phyloP scores from a whole-genome alignment of 2,888 invertebrate genomes.

The Acrocyrtus sp. region DNA sequence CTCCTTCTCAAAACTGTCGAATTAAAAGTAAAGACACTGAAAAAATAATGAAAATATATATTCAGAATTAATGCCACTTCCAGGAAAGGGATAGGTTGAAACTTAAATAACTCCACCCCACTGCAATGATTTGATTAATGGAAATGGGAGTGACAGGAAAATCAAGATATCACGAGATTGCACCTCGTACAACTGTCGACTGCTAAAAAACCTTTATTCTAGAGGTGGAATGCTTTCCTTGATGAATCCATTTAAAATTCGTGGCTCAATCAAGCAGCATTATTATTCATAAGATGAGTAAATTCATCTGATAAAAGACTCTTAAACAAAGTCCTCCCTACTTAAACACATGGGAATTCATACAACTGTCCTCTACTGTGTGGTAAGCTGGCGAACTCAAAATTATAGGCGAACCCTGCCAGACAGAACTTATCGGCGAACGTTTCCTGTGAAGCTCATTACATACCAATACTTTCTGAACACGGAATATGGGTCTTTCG shows the following conservation, averaged over 20 bases:
- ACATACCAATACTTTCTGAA: too few species aligned
- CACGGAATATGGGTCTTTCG: too few species aligned
- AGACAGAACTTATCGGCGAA: too few species aligned
- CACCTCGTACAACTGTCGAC: not conserved
- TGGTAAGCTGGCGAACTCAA: not conserved
- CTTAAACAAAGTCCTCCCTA: not conserved
- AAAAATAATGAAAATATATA: not conserved
- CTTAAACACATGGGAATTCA: not conserved
- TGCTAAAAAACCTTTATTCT: too few species aligned
- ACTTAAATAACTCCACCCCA: not conserved
- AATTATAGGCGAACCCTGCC: too few species aligned
- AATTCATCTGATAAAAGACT: not conserved
- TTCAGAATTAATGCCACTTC: too few species aligned
- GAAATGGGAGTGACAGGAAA: conserved; percentile 1
- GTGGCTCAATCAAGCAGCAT: conserved; percentile 8
- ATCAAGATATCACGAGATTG: not conserved
- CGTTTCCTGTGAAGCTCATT: too few species aligned
- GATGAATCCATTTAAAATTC: not conserved
- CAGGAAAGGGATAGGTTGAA: too few species aligned
- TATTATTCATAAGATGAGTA: too few species aligned
- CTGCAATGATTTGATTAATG: conserved; percentile 21
- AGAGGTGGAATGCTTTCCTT: not conserved
- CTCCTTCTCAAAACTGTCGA: not conserved
- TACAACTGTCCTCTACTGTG: not conserved
- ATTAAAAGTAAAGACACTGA: not conserved